Evolutionary conservation across 2,888 invertebrate genomes (phyloP).

Genomic region (Synanthedon formicaeformis): DNA sequence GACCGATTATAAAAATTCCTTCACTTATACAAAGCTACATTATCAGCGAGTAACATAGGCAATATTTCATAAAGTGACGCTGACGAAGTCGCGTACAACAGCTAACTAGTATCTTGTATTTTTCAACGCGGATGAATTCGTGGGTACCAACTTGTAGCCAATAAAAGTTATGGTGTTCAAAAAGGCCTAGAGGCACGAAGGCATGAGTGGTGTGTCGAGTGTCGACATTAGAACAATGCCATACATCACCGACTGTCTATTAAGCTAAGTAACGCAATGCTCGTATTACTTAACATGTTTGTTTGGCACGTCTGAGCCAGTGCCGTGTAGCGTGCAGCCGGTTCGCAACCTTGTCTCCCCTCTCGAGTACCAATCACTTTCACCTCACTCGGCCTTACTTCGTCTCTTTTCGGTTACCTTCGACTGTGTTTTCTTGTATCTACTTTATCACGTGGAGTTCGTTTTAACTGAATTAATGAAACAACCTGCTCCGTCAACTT

Average conservation of each 20-base stretch:
- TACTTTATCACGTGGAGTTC: neutral
- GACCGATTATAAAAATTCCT: too few species aligned
- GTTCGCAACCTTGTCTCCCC: slow-evolving; percentile 57
- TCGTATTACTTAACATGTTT: slow-evolving; percentile 59
- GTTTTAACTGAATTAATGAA: slow-evolving; percentile 6
- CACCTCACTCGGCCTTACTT: slow-evolving; percentile 36
- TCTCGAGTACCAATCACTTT: slow-evolving; percentile 35
- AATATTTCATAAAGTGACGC: too few species aligned
- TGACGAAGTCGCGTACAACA: too few species aligned
- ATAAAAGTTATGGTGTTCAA: too few species aligned
- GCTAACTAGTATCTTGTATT: too few species aligned
- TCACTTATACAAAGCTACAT: too few species aligned
- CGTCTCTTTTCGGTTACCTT: slow-evolving; percentile 29
- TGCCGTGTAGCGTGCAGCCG: slow-evolving; percentile 23
- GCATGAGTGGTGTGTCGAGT: too few species aligned
- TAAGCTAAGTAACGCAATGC: slow-evolving; percentile 48
- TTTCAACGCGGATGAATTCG: too few species aligned
- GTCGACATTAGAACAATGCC: slow-evolving; percentile 21
- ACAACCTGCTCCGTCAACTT: too few species aligned
- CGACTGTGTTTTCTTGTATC: slow-evolving; percentile 11
- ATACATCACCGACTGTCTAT: slow-evolving; percentile 44
- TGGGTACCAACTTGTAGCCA: too few species aligned
- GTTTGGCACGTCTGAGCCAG: slow-evolving; percentile 52
- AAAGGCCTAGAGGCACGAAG: too few species aligned
- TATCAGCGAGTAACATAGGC: too few species aligned